These are phyloP conservation scores for Drosophila saltans DNA, from an alignment of 1,140 invertebrate genomes.

Conservation along the genomic window DNA sequence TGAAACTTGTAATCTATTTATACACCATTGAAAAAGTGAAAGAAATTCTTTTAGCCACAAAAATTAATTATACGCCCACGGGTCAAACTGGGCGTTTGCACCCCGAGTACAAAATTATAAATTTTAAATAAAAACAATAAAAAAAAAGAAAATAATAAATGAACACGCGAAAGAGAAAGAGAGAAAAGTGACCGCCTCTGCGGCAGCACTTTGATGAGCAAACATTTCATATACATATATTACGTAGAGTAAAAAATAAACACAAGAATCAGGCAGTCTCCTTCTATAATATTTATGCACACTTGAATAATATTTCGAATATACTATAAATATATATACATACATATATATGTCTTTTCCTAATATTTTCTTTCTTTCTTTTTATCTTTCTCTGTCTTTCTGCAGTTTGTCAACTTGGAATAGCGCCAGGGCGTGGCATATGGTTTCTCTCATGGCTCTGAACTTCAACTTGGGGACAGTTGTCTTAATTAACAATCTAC, in stretches of 20 bases:
- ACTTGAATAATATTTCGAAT: constrained; percentile 54
- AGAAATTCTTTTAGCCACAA: constrained; percentile 73
- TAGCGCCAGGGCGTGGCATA: constrained; percentile 66
- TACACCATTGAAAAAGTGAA: constrained; percentile 52
- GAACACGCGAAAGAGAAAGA: constrained; percentile 1
- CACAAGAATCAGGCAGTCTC: constrained; percentile 44
- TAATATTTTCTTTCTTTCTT: constrained; percentile 4
- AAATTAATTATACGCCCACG: constrained; percentile 78
- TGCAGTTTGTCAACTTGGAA: constrained; percentile 72
- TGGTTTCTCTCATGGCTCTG: constrained; percentile 43
- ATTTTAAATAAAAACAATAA: constrained; percentile 60
- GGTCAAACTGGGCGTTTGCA: constrained; percentile 28
- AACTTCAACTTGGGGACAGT: constrained; percentile 57
- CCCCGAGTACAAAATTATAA: constrained; percentile 56
- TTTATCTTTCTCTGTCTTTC: constrained; percentile 37
- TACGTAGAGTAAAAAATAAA: constrained; percentile 40
- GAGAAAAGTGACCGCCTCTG: constrained; percentile 23
- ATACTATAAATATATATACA: constrained; percentile 25
- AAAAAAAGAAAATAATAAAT: constrained; percentile 28
- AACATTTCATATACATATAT: constrained; percentile 43
- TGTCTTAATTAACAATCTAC: constrained; percentile 60
- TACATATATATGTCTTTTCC: neutral
- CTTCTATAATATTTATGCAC: constrained; percentile 55
- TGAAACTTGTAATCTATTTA: constrained; percentile 47
- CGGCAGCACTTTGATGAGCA: constrained; percentile 61